Evolutionary conservation across 2,113 vertebrate genomes (phyloP), one percentile per base, ranked within the genome.

Genomic region (Notiomystis cincta): DNA sequence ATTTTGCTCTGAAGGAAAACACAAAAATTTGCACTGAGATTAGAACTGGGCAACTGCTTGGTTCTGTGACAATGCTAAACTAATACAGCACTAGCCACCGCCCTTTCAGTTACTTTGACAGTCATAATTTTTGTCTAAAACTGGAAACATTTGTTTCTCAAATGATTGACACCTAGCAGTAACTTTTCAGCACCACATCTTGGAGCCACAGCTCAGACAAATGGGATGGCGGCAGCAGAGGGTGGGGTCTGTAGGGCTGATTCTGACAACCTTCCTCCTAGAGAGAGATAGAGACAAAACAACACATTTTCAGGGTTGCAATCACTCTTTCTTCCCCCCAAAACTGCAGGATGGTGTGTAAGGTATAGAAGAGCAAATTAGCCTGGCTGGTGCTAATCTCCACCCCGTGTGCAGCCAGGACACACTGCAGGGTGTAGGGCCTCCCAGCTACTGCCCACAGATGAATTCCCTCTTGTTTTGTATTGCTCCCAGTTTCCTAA

Each of bases 321-420:
- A 58, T 53, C 1, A 3, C 9, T 7, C 82, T 51, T 45, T 25
- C 20, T 30, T 30, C 4, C 28, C 7, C 33, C 13, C 3, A 14
- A 20, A 89, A 75, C 15, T 11, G 20, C 15, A 7, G 0, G 0
- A 12, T 21, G 19, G 37, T 28, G 7, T 30, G 5, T 5, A 3
- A 15, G 15, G 15, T n/a, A 30, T 6, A 40, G 44, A 38, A n/a
- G 1, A 38, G 38, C 24, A 40, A 51, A 23, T 16, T 18, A 38
- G 8, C 24, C 20, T n/a, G n/a, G n/a, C n/a, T n/a, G n/a, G n/a
- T 16, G 16, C 19, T 24, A 8, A 66, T 7, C 8, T 44, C 28
- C 23, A 14, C 1, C 3, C 6, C 1, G 13, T 51, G 33, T 66
- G 44, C 22, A 33, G 30, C 23, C 53, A 21, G 45, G 24, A n/a